phyloP scores from a whole-genome alignment of 2,113 vertebrate species.

The Oncorhynchus mykiss region DNA sequence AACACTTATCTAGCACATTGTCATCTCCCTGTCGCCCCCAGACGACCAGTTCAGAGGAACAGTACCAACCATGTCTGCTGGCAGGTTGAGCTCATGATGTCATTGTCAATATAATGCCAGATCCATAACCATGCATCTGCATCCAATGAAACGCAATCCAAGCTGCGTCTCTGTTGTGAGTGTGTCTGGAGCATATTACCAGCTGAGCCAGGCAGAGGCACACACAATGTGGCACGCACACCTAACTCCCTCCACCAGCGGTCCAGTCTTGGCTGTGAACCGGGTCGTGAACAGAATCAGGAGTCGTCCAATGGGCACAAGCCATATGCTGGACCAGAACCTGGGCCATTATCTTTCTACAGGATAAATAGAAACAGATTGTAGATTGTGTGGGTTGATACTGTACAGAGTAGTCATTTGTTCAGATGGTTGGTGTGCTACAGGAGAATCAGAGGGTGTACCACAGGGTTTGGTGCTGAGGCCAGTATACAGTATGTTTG shows the following conservation, averaged over 20 bases:
- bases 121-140: conserved; percentile 50
- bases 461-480: neutral
- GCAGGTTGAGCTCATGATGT: conserved; percentile 53
- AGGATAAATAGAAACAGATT: conserved; percentile 53
- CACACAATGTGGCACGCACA: conserved; percentile 22
- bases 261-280: conserved; percentile 38
- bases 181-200: conserved; percentile 56
- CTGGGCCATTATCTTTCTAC: conserved; percentile 26
- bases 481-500: conserved; percentile 13
- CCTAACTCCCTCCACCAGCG: neutral
- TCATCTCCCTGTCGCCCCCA: neutral
- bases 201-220: conserved; percentile 39
- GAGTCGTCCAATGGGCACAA: conserved; percentile 24
- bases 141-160: conserved; percentile 46
- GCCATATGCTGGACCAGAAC: conserved; percentile 54
- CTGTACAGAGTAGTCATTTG: conserved; percentile 7
- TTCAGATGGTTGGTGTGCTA: conserved; percentile 45
- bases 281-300: conserved; percentile 39
- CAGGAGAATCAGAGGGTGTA: conserved; percentile 14
- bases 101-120: conserved; percentile 45
- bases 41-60: conserved; percentile 27
- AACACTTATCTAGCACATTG: neutral
- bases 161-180: conserved; percentile 20
- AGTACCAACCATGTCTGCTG: neutral
- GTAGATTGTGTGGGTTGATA: conserved; percentile 28